phyloP scores from a whole-genome alignment of 2,888 invertebrate genomes.

The Acronicta psi region DNA sequence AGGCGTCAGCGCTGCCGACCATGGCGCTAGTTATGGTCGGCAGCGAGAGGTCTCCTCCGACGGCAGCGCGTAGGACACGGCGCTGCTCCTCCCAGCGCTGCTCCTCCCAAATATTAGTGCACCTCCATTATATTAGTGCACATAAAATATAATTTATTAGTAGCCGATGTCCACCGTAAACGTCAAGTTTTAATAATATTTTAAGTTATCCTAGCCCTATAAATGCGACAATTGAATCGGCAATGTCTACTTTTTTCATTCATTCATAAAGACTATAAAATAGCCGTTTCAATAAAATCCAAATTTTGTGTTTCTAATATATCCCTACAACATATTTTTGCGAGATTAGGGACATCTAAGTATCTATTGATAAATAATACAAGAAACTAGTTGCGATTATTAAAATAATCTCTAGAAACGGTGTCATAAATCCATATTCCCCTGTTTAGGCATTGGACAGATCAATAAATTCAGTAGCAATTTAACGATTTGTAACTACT shows the following conservation, averaged over 20 bases:
- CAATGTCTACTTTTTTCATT: conserved; percentile 20
- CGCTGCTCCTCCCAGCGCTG: no score
- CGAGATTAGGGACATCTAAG: not conserved
- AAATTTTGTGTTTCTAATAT: no score
- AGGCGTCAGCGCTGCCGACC: no score
- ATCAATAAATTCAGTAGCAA: conserved; percentile 50
- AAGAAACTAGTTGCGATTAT: conserved; percentile 16
- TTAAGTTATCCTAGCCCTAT: conserved; percentile 38
- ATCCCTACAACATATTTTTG: not conserved
- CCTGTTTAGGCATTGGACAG: conserved; percentile 19
- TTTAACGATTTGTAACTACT: conserved; percentile 48
- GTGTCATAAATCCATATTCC: conserved; percentile 42
- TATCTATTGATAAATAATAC: not conserved
- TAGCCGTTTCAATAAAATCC: not conserved
- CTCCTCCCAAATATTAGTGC: no score
- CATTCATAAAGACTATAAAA: not conserved
- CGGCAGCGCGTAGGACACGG: no score
- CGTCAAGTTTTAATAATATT: conserved; percentile 48
- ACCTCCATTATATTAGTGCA: conserved; percentile 44
- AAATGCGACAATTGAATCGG: conserved; percentile 39
- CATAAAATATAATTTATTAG: conserved; percentile 54
- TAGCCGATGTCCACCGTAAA: conserved; percentile 37
- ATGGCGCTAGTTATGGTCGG: no score
- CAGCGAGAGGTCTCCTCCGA: no score
- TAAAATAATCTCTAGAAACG: conserved; percentile 10